phyloP scores from a whole-genome alignment of 2,113 vertebrate species.

The Pygoscelis adeliae region DNA sequence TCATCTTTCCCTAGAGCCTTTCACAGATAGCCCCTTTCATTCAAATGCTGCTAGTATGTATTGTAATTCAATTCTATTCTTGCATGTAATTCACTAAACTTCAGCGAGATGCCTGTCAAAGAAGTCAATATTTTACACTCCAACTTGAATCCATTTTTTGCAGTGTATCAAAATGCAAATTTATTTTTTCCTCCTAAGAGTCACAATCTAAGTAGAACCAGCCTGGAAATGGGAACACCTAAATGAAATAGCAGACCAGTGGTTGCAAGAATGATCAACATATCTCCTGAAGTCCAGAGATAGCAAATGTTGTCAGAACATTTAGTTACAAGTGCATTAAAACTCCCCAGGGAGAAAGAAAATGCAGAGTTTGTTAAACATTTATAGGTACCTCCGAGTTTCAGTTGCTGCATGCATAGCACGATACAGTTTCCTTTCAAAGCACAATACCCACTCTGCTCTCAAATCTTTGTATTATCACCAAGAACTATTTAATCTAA shows the following conservation, averaged over 20 bases:
- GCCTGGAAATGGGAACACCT: neutral
- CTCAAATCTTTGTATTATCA: neutral
- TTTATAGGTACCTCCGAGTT: neutral
- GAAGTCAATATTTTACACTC: conserved; percentile 38
- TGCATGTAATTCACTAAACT: conserved; percentile 27
- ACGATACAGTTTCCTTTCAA: neutral
- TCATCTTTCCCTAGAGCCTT: neutral
- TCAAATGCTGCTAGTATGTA: neutral
- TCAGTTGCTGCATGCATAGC: neutral
- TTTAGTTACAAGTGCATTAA: conserved; percentile 17
- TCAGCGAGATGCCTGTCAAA: neutral
- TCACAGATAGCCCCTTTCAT: neutral
- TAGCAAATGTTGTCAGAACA: neutral
- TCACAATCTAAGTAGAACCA: neutral
- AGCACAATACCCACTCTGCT: neutral
- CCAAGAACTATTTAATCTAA: neutral
- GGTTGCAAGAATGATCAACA: neutral
- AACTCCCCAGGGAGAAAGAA: neutral
- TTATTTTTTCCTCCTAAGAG: neutral
- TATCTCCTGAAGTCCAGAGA: neutral
- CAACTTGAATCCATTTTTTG: neutral
- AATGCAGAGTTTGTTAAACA: conserved; percentile 30
- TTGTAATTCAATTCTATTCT: conserved; percentile 9
- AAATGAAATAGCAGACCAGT: neutral
- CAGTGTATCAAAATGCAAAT: conserved; percentile 24